Conservation (phyloP, 2,888 invertebrate species). For the Neoaliturus tenellus region DNA sequence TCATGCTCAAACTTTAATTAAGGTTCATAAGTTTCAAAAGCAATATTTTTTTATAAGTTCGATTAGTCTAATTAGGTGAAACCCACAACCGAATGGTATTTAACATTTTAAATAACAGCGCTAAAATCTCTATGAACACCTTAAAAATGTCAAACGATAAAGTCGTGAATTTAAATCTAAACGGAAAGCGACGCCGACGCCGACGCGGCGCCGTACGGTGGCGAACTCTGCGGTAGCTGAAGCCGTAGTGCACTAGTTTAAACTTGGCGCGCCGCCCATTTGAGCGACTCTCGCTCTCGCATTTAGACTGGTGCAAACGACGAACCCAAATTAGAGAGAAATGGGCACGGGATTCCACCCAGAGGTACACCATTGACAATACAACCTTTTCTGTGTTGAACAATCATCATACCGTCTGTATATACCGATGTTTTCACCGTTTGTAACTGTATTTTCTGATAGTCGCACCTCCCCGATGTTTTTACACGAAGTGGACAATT, state of each 20-base stretch:
- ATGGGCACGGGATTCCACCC: constrained; percentile 43
- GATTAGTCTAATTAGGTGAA: no score
- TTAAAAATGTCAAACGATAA: no score
- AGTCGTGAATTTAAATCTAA: no score
- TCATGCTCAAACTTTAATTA: no score
- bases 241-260: constrained; percentile 45
- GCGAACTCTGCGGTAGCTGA: not conserved
- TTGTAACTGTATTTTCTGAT: not conserved
- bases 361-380: not conserved
- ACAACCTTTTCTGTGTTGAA: not conserved
- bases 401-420: not conserved
- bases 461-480: not conserved
- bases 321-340: constrained; percentile 49
- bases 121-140: no score
- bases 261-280: constrained; percentile 25
- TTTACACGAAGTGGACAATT: constrained; percentile 32
- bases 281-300: not conserved
- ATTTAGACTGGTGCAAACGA: constrained; percentile 49
- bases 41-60: no score
- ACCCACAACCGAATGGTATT: no score
- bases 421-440: not conserved
- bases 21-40: no score
- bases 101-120: no score
- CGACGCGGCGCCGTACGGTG: not conserved
- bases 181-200: no score